Evolutionary conservation across 2,888 invertebrate genomes (phyloP).

Genomic region (Nasonovia ribisnigri): DNA sequence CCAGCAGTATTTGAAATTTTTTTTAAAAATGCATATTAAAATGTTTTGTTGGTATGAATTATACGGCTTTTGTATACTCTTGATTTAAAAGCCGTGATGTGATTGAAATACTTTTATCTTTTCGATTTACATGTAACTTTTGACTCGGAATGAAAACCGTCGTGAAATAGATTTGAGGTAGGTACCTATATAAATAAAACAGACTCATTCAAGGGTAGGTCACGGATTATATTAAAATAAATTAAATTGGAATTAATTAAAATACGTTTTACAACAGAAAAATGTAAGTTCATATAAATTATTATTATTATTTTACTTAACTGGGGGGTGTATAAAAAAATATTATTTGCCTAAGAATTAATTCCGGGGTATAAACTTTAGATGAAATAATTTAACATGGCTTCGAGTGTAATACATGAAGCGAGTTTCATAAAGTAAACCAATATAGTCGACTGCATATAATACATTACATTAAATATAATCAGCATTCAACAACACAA

Average conservation of each 20-base stretch:
- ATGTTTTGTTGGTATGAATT: background rate
- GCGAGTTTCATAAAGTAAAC: background rate
- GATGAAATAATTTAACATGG: background rate
- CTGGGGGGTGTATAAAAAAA: background rate
- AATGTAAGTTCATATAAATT: background rate
- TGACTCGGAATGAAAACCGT: background rate
- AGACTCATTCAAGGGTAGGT: background rate
- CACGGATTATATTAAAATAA: background rate
- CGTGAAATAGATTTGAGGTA: background rate
- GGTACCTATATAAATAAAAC: background rate
- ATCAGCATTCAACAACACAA: background rate
- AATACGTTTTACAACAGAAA: background rate
- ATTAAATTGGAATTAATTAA: conserved; percentile 12
- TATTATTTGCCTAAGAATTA: background rate
- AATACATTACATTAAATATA: background rate
- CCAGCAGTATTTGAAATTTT: background rate
- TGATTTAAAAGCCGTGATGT: background rate
- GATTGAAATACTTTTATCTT: background rate
- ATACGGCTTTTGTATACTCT: background rate
- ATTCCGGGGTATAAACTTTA: background rate
- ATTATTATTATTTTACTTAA: background rate
- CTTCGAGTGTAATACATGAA: background rate
- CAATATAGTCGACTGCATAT: background rate
- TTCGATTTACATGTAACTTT: background rate
- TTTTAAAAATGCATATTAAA: background rate